These are phyloP conservation scores for Vanacampus margaritifer DNA, from an alignment of 2,113 vertebrate genomes.

Conservation along the genomic window DNA sequence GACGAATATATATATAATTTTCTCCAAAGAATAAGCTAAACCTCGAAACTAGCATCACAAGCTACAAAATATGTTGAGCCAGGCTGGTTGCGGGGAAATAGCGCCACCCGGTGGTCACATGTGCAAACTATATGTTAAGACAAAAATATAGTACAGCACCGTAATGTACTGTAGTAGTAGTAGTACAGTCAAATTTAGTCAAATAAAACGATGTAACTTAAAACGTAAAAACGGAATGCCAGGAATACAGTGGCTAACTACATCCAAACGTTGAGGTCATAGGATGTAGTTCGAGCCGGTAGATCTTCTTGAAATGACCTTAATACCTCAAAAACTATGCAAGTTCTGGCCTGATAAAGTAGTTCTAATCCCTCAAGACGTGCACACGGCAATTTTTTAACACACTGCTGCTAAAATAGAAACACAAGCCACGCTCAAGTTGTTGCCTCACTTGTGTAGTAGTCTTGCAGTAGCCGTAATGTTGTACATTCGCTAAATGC, in stretches of 20 bases:
- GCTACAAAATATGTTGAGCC: background rate
- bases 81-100: too few species aligned
- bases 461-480: background rate
- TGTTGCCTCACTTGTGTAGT: background rate
- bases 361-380: background rate
- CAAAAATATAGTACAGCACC: background rate
- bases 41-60: background rate
- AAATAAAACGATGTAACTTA: background rate
- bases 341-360: background rate
- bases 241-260: background rate
- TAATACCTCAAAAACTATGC: background rate
- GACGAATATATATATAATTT: slow-evolving; percentile 5
- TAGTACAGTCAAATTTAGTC: background rate
- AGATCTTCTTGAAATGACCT: slow-evolving; percentile 5
- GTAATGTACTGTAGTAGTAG: background rate
- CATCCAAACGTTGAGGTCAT: background rate
- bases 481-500: background rate
- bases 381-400: background rate
- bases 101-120: background rate
- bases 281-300: background rate
- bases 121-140: background rate
- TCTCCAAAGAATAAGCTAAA: background rate
- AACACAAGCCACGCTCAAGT: background rate
- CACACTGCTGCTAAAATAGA: background rate
- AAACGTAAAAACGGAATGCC: background rate